A percentile compares a stretch with the other conserved stretches of the same genome.
Evolutionary conservation across 2,888 invertebrate genomes (phyloP).

Genomic region (Stramonita haemastoma): DNA sequence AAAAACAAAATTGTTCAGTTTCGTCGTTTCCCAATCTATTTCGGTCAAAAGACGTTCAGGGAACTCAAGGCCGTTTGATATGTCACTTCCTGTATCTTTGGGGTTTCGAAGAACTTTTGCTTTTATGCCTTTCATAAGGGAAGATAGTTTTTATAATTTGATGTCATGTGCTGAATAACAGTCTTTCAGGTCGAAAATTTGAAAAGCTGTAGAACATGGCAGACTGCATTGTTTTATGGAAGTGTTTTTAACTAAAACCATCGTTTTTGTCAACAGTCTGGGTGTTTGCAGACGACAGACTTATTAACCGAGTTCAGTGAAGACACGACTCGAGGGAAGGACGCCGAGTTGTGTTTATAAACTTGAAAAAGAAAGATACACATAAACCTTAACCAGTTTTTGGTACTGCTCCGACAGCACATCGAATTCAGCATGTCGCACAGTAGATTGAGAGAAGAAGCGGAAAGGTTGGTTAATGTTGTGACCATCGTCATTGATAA

Average conservation of each 20-base stretch:
- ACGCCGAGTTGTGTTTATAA: too few relatives aligned
- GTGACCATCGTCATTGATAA: not conserved
- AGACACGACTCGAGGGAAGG: too few relatives aligned
- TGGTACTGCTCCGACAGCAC: not conserved
- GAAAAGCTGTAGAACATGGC: not conserved
- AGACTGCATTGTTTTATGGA: not conserved
- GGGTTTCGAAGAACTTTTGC: slow-evolving; percentile 22
- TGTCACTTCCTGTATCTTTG: slow-evolving; percentile 31
- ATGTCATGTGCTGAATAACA: not conserved
- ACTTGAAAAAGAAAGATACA: not conserved
- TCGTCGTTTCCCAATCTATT: not conserved
- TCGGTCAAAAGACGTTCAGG: slow-evolving; percentile 3
- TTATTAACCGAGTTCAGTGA: too few relatives aligned
- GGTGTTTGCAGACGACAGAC: too few relatives aligned
- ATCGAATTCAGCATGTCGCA: slow-evolving; percentile 40
- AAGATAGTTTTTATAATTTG: not conserved
- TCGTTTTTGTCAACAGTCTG: too few relatives aligned
- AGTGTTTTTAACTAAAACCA: too few relatives aligned
- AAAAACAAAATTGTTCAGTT: too few relatives aligned
- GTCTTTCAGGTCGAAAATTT: not conserved
- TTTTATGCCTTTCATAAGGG: slow-evolving; percentile 3
- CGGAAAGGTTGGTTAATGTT: slow-evolving; percentile 29
- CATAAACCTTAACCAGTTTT: not conserved
- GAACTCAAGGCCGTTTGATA: slow-evolving; percentile 29
- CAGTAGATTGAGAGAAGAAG: slow-evolving; percentile 41